These are phyloP conservation scores for Eupristina koningsbergeri DNA, from an alignment of 1,140 invertebrate genomes.

Conservation along the genomic window DNA sequence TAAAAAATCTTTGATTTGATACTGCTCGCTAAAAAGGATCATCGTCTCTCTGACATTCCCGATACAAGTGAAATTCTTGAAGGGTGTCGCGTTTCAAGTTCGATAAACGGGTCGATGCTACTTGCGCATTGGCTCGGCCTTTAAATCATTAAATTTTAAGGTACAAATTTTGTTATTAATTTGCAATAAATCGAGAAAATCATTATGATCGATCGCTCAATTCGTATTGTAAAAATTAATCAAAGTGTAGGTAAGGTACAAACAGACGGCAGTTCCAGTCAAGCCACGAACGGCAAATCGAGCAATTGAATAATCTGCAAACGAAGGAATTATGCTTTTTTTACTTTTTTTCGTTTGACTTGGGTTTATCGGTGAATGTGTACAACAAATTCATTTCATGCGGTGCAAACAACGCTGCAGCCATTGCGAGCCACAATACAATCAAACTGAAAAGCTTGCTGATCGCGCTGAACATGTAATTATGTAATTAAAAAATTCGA, in stretches of 20 bases:
- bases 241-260: constrained; percentile 19
- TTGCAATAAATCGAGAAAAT: constrained; percentile 20
- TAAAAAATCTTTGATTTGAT: constrained; percentile 53
- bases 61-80: not conserved
- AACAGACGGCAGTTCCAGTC: constrained; percentile 42
- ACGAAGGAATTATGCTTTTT: constrained; percentile 12
- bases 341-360: not conserved
- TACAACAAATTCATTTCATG: not conserved
- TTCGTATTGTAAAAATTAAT: constrained; percentile 23
- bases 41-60: constrained; percentile 7
- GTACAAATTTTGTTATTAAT: constrained; percentile 22
- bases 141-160: constrained; percentile 35
- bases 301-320: constrained; percentile 7
- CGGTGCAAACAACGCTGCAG: not conserved
- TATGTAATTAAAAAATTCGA: constrained; percentile 47
- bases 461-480: constrained; percentile 33
- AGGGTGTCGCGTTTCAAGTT: not conserved
- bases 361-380: not conserved
- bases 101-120: constrained; percentile 11
- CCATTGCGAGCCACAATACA: not conserved
- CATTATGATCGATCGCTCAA: constrained; percentile 22
- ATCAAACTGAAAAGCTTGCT: constrained; percentile 36
- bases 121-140: constrained; percentile 31
- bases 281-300: constrained; percentile 11
- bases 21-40: constrained; percentile 50